These are phyloP conservation scores for Caenorhabditis elegans DNA, from an alignment of 1,140 invertebrate genomes.

Conservation along the genomic window WBcel235 BX284606.5:8656501-8657000, in stretches of 20 bases:
- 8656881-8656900: background rate
- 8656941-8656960: background rate
- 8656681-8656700: slow-evolving; percentile 6
- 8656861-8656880: too few relatives aligned
- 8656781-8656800: background rate
- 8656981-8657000: too few relatives aligned
- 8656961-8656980: too few relatives aligned
- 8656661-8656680: background rate
- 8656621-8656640: background rate
- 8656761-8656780: background rate
- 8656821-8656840: too few relatives aligned
- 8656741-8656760: background rate
- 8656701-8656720: background rate
- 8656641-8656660: background rate
- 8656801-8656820: background rate
- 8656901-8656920: background rate
- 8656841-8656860: too few relatives aligned
- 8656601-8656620: background rate
- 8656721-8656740: slow-evolving; percentile 24
- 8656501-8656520: too few relatives aligned
- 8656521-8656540: too few relatives aligned
- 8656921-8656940: background rate
- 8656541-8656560: too few relatives aligned
- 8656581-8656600: slow-evolving; percentile 21
- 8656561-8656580: background rate